phyloP scores from a whole-genome alignment of 2,113 vertebrate genomes.

The Lepus americanus region DNA sequence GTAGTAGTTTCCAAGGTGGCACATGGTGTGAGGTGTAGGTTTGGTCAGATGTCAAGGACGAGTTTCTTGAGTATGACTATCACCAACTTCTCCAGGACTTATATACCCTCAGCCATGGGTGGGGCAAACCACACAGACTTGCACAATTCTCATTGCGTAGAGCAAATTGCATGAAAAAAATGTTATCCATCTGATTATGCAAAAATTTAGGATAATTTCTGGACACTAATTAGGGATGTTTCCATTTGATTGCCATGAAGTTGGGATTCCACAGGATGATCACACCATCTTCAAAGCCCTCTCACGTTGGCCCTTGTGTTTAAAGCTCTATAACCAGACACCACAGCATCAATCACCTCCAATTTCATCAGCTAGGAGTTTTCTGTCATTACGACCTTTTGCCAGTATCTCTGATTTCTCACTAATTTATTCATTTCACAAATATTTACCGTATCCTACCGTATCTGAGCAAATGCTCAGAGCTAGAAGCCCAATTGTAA shows the following conservation, averaged over 20 bases:
- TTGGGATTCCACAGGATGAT: slow-evolving; percentile 41
- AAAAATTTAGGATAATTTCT: slow-evolving; percentile 37
- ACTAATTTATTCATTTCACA: slow-evolving; percentile 16
- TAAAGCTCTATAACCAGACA: slow-evolving; percentile 35
- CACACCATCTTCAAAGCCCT: slow-evolving; percentile 28
- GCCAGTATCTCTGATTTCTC: background rate
- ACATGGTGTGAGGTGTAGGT: background rate
- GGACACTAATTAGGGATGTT: slow-evolving; percentile 42
- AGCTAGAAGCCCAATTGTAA: background rate
- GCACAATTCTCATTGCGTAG: background rate
- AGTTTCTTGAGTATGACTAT: background rate
- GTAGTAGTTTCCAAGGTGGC: background rate
- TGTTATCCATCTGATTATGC: background rate
- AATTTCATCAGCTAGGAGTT: slow-evolving; percentile 15
- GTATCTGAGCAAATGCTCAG: background rate
- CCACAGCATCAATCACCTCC: background rate
- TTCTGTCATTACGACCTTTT: background rate
- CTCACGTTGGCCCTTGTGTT: background rate
- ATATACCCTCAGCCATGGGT: background rate
- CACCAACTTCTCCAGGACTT: background rate
- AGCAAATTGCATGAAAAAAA: slow-evolving; percentile 9
- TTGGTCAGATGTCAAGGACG: background rate
- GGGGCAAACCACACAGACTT: background rate
- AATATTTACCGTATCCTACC: background rate
- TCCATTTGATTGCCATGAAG: slow-evolving; percentile 58